Percentiles rank a stretch among this genome's conserved stretches.
phyloP scores from a whole-genome alignment of 2,113 vertebrate species.

The Pelecanoides urinatrix region DNA sequence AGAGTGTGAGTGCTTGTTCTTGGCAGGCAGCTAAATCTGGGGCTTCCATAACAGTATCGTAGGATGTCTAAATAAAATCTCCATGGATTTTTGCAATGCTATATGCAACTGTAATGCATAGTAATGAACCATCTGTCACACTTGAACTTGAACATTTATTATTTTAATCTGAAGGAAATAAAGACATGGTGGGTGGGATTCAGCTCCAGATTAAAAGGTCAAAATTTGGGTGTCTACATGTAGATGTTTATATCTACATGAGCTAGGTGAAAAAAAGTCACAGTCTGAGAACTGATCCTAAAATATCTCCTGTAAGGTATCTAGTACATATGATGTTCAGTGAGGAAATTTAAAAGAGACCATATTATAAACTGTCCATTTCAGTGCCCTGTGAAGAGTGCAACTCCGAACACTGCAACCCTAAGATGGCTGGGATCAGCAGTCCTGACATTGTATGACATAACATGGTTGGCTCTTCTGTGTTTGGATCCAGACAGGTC shows the following conservation, averaged over 20 bases:
- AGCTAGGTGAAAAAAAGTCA: neutral
- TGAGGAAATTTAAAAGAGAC: neutral
- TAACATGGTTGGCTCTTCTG: neutral
- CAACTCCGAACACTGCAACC: neutral
- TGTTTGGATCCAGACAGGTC: neutral
- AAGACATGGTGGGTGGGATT: neutral
- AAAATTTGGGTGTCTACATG: neutral
- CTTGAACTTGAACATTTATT: neutral
- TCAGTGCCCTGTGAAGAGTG: neutral
- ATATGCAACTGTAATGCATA: neutral
- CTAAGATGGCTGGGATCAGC: neutral
- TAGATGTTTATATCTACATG: neutral
- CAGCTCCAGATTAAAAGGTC: neutral
- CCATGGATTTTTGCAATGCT: neutral
- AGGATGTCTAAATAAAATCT: neutral
- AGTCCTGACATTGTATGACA: neutral
- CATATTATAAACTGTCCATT: neutral
- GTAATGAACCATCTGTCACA: neutral
- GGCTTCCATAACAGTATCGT: neutral
- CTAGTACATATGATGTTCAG: neutral
- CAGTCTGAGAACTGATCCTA: neutral
- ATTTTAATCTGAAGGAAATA: neutral
- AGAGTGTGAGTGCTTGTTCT: neutral
- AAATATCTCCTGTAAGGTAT: neutral
- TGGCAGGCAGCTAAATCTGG: too few relatives aligned